Evolutionary conservation across 2,797 vertebrate species (phyloP), one percentile per base, ranked within the genome.

Genomic region (Fistularia commersonii): DNA sequence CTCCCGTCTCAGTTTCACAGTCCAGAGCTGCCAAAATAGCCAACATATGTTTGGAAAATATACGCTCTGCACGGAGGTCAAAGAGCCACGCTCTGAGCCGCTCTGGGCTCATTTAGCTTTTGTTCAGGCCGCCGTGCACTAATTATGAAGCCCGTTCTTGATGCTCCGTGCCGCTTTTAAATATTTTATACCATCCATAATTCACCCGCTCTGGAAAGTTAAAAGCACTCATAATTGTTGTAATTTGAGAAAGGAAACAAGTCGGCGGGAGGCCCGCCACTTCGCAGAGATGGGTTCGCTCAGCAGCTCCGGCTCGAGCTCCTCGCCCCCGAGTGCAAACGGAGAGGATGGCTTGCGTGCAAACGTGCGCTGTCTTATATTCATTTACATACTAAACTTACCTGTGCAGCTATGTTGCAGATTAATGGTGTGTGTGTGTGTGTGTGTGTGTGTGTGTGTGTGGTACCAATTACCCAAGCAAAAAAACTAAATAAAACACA

Each of bases 11-110:
- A 61, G 76, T 85, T 85, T 83, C 84, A 82, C 80, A 79, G 77
- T 74, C 73, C 79, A 12, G 80, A 77, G 80, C 66, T 79, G 79
- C 72, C 23, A 54, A 87, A 88, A 90, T 89, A 74, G 85, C 78
- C 86, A 84, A 86, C 88, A 90, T 79, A 85, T 90, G 87, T 84
- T 87, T 71, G 76, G 78, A 81, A 83, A 87, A 86, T 74, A 77
- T 83, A 86, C 79, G 82, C 66, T 54, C 62, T 32, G 60, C 14
- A 10, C 11, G 54, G 83, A 80, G 88, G 88, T 90, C 82, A 88
- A 71, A 74, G 62, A 67, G 67, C 48, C 64, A 76, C 10, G 45
- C 78, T 53, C 54, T 45, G 64, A 72, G 53, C 67, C 57, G 65
- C 67, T 72, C 70, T 47, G 74, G 57, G 68, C 80, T 84, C 78